Percentiles rank a stretch among this genome's conserved stretches.
These are phyloP conservation scores for Eptesicus fuscus DNA, from an alignment of 2,113 vertebrate species.

Conservation along the genomic window DNA sequence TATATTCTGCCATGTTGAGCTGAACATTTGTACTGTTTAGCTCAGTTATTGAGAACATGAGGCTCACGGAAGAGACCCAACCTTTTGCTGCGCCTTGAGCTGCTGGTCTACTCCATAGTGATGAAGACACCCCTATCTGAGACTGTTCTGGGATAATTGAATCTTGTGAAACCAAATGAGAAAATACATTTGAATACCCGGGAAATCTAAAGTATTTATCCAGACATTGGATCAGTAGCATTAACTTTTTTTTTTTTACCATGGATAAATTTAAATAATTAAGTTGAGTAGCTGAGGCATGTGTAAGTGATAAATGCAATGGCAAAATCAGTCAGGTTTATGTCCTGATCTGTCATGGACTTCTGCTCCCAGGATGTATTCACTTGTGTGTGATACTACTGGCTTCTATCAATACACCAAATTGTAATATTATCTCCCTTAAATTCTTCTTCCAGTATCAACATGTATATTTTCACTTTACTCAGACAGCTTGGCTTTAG, in stretches of 20 bases:
- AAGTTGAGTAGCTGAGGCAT: background rate
- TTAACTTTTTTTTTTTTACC: background rate
- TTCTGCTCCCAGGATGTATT: background rate
- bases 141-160: background rate
- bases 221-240: background rate
- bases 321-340: background rate
- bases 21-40: background rate
- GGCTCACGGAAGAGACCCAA: background rate
- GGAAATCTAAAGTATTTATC: background rate
- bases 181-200: background rate
- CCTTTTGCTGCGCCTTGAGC: background rate
- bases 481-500: background rate
- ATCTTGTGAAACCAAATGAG: background rate
- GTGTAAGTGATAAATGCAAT: background rate
- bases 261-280: background rate
- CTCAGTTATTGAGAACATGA: background rate
- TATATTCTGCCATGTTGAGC: background rate
- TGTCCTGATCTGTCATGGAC: background rate
- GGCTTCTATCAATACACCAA: background rate
- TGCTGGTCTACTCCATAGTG: background rate
- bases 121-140: rapidly evolving
- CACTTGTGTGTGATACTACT: background rate
- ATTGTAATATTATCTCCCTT: background rate
- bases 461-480: background rate
- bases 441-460: background rate